Base-by-base conservation (phyloP, 2,113 vertebrate species). In the Stercorarius parasiticus region DNA sequence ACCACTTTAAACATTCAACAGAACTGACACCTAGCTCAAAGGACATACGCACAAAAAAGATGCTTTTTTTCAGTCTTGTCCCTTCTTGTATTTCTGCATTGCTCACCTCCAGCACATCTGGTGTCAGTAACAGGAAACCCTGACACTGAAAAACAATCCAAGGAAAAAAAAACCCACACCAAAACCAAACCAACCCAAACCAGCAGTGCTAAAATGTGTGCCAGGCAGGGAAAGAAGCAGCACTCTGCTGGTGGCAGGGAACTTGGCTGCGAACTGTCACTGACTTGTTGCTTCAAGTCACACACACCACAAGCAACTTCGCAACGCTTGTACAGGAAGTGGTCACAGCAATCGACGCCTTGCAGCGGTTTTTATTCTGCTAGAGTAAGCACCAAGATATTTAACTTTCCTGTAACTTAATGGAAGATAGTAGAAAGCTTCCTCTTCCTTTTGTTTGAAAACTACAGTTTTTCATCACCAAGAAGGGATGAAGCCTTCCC, bases 61-160 rank as follows among this genome's bases (percentile, higher is more conserved):
- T 8, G n/a, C 13, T 43, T 69, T 58, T 58, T 80, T 64, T 13
- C 66, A 72, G 61, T 55, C 45, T 61, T 0, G 0, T 30, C 62
- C 69, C 40, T 78, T 74, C 78, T 42, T 73, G 42, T 49, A 70
- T 58, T 88, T 62, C 59, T 34, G 42, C 7, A 5, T 4, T 80
- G 50, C 55, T 91, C 0, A 0, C 67, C 72, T 86, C 76, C 55
- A 90, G 74, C 74, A 81, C 67, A 82, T 91, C 79, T 93, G 43
- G 30, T 61, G 43, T 62, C 79, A 92, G 82, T 66, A 93, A 92
- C 76, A 84, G 92, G 90, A 96, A 97, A 93, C n/a, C 7, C 59
- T 59, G 76, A 95, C 1, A 1, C 62, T 1, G 20, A 80, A 42
- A 90, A 92, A 71, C 36, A 82, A 49, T 12, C 36, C 11, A 32